Evolutionary conservation across 2,888 invertebrate genomes (phyloP).

Genomic region (Volucella inanis): DNA sequence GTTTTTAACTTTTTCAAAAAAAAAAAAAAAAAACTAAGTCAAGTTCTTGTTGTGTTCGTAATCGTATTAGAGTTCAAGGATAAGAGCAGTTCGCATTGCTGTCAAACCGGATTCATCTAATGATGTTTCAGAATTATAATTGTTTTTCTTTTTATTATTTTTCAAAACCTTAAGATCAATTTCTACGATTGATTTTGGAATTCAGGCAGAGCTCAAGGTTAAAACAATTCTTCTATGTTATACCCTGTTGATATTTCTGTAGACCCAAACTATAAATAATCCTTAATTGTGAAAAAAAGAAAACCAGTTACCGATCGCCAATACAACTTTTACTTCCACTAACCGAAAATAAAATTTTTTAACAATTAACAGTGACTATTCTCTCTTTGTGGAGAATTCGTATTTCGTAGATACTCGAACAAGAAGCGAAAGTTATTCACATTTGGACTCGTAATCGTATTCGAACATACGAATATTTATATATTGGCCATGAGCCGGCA

Average conservation of each 20-base stretch:
- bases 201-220: constrained; percentile 1
- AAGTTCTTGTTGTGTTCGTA: constrained; percentile 11
- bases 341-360: constrained; percentile 46
- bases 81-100: constrained; percentile 41
- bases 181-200: constrained; percentile 1
- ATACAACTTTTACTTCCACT: constrained; percentile 62
- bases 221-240: constrained; percentile 14
- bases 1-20: neutral
- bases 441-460: too few relatives aligned
- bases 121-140: constrained; percentile 23
- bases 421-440: constrained; percentile 54
- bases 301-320: constrained; percentile 46
- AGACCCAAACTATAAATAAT: neutral
- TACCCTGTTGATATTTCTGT: neutral
- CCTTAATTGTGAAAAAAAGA: neutral
- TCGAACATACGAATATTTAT: neutral
- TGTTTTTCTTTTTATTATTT: neutral
- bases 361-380: constrained; percentile 7
- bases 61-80: constrained; percentile 65
- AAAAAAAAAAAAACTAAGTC: constrained; percentile 44
- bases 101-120: constrained; percentile 56
- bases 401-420: neutral
- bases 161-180: constrained; percentile 7
- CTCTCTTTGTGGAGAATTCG: constrained; percentile 1
- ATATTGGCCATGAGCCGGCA: constrained; percentile 48